Base-by-base conservation (phyloP, 2,888 invertebrate genomes). In the Patella depressa region DNA sequence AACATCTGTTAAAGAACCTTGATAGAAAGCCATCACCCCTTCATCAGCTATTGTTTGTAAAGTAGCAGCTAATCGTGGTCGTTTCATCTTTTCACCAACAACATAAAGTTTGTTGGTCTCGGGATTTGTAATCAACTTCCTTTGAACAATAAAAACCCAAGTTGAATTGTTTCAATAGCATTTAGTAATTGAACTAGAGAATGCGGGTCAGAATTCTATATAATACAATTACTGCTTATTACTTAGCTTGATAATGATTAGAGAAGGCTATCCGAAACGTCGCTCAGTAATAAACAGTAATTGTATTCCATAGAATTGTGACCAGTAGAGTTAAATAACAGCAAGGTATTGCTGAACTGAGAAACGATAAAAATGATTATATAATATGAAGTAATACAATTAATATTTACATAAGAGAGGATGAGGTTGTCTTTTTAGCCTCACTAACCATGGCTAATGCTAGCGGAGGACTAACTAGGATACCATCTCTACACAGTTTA, bases 71-170 rank as follows among this genome's bases (percentile, higher is more conserved):
- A 54, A 53, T 53, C 24, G 19, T 15, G 73, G 73, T 73, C 73
- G 73, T 24, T 73, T 73, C 73, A 73, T 73, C 53, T 73, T 73
- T 53, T 73, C 73, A 24, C 73, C 73, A 15, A 53, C 53, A 17
- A 73, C 71, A 65, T 74, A 79, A 72, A 55, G 76, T 14, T 72
- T 73, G 12, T 65, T 29, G 9, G 79, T 76, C 57, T 15, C 79
- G n/a, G 79, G 79, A 53, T 79, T 79, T 45, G 74, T 79, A 5
- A 79, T 12, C 4, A 76, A 53, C 5, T 70, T 29, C 71, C 79
- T 79, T 14, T 24, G n/a, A 72, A 45, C 11, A 17, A 72, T 53
- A 14, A 53, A 53, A 15, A 34, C 7, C 7, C n/a, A 11, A n/a
- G n/a, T 59, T 59, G 2, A n/a, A 29, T 29, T 29, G 29, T 29